Base-by-base conservation (phyloP, 2,888 invertebrate genomes). In the Disparrhopalites patrizii region DNA sequence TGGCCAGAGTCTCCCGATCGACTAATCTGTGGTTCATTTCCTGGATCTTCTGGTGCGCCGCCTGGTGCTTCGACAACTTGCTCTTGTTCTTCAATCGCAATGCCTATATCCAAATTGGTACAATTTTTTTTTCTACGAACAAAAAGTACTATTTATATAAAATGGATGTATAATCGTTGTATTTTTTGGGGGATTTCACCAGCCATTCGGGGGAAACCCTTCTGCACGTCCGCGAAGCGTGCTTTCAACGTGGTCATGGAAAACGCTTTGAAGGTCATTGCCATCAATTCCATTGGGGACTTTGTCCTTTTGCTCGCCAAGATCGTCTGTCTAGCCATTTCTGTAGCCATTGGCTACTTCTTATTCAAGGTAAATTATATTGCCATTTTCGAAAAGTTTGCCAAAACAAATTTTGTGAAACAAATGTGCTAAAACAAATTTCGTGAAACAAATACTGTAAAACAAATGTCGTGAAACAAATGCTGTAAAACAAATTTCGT, bases 241-340 rank as follows among this genome's bases (percentile, higher is more conserved):
- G 87, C 87, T 0, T 86, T 87, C 75, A 79, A 80, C 69, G 79
- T 84, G 18, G 77, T 89, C 15, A 79, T 84, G 0, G 82, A 80
- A 51, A 88, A 88, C 78, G 83, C 85, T 43, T 78, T 88, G 47
- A 80, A 86, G 67, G 85, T 88, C 15, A 82, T 84, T 13, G 86
- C 87, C 2, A 86, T 88, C 55, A 88, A 88, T 79, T 86, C 87
- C 27, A 85, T 88, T 15, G 88, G 88, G 13, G 87, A 87, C 77
- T 88, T 88, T 76, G 85, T 88, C 1, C 78, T 89, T 30, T 85
- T 87, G 72, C 78, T 89, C 52, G 85, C 85, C 30, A 89, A 89
- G 81, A 81, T 86, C 3, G 78, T 85, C 25, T 85, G 88, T 2
- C 85, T 87, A 43, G 81, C 83, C 2, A 79, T 83, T 2, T 86